Evolutionary conservation across 2,113 vertebrate species (phyloP).

Genomic region (Malurus elegans): DNA sequence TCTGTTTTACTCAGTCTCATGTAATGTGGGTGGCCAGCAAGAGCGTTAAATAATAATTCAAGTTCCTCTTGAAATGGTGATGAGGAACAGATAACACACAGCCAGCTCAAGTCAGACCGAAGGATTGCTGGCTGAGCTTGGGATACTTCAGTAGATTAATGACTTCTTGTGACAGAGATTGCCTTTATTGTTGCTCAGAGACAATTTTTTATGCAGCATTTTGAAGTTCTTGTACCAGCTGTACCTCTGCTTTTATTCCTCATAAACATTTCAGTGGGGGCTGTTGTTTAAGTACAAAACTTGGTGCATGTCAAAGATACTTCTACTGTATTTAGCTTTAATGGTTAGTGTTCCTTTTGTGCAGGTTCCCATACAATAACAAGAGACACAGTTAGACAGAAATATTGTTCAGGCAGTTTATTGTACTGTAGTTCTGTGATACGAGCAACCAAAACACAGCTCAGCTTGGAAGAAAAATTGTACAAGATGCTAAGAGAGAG

Average conservation of each 20-base stretch:
- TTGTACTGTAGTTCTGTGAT: not conserved
- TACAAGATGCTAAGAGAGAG: not conserved
- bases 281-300: not conserved
- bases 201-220: not conserved
- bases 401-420: not conserved
- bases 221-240: not conserved
- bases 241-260: not conserved
- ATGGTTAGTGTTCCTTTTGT: not conserved
- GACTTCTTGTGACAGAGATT: not conserved
- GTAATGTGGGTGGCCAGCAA: conserved; percentile 24
- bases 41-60: not conserved
- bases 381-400: not conserved
- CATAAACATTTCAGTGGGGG: not conserved
- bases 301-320: not conserved
- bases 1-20: not conserved
- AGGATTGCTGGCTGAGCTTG: not conserved
- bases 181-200: not conserved
- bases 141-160: not conserved
- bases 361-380: not conserved
- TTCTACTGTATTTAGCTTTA: not conserved
- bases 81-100: not conserved
- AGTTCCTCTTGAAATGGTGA: not conserved
- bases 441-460: not conserved
- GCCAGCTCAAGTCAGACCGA: not conserved
- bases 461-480: not conserved